Conservation (phyloP, 2,888 invertebrate species). For the Eupithecia subumbrata region DNA sequence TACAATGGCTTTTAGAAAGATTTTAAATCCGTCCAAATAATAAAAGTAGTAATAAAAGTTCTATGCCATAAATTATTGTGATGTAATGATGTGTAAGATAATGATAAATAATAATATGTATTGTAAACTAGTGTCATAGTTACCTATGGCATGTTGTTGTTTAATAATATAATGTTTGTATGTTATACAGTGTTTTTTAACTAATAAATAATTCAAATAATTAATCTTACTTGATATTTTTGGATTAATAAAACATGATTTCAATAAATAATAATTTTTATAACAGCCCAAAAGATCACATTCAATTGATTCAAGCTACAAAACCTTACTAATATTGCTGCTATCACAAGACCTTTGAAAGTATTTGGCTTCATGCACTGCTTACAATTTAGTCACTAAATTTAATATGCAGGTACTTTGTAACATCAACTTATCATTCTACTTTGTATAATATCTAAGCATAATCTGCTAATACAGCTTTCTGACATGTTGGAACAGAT, state of each 20-base stretch:
- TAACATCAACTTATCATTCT: background rate
- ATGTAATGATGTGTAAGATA: slow-evolving; percentile 55
- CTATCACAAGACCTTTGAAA: background rate
- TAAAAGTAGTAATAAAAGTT: slow-evolving; percentile 6
- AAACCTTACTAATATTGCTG: background rate
- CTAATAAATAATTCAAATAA: slow-evolving; percentile 66
- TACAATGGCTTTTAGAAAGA: slow-evolving; percentile 14
- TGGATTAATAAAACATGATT: slow-evolving; percentile 21
- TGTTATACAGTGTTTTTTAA: slow-evolving; percentile 78
- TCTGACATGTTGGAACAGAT: slow-evolving; percentile 82
- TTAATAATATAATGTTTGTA: slow-evolving; percentile 75
- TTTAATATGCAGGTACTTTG: slow-evolving; percentile 25
- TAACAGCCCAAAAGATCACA: slow-evolving; percentile 30
- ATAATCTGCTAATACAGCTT: slow-evolving; percentile 57
- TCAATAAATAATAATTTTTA: slow-evolving; percentile 27
- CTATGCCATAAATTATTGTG: slow-evolving; percentile 53
- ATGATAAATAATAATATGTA: slow-evolving; percentile 36
- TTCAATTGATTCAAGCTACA: background rate
- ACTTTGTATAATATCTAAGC: background rate
- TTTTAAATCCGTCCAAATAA: slow-evolving; percentile 34
- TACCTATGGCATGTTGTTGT: slow-evolving; percentile 50
- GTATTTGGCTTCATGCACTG: background rate
- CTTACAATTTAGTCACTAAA: slow-evolving; percentile 1
- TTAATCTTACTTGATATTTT: slow-evolving; percentile 63
- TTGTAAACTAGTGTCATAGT: slow-evolving; percentile 45